Evolutionary conservation across 30 jellyfish, hydroid and myxozoan species (phyloP), one percentile per base, ranked within the genome.

Genomic region (Cassiopea andromeda): DNA sequence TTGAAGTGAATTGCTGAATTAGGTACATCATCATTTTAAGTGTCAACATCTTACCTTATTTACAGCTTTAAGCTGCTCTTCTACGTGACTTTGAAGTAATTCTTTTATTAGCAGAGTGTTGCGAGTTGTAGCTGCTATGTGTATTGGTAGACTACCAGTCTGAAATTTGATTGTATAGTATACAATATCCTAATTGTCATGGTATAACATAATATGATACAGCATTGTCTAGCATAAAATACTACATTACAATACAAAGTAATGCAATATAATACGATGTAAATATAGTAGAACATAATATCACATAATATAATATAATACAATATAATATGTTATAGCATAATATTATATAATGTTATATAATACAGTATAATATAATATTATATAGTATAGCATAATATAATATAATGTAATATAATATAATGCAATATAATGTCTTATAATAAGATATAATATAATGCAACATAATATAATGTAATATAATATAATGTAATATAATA

Each of bases 121-220:
- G 48, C 97, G 98, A 10, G 92, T 82, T 38, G 89, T 79, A 0
- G 90, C 85, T 10, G 98, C 97, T 43, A 94, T 82, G 84, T 94
- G 98, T 71, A 94, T 74, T 48, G 98, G 97, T 10, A 90, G 54
- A 75, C 84, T 44, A 8, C 98, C 98, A 18, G 86, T 96, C 98
- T 94, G 76, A 60, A 85, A 71, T 60, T 45, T 4, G 27, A 75
- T 18, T 10, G 27, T 14, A 45, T 3, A 54, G 64, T 54, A 3
- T 54, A 54, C 7, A 54, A 54, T 46, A 48, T 9, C 0, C n/a
- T 16, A 43, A 45, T 46, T 13, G 27, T 44, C 9, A 7, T 54
- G 13, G 15, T 14, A 76, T 12, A 3, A 7, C 18, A 46, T 76
- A 44, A 18, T 7, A 76, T 48, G 72, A n/a, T n/a, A 76, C 5